Base-by-base conservation (phyloP, 2,888 invertebrate species). In the Hoplodrina ambigua region DNA sequence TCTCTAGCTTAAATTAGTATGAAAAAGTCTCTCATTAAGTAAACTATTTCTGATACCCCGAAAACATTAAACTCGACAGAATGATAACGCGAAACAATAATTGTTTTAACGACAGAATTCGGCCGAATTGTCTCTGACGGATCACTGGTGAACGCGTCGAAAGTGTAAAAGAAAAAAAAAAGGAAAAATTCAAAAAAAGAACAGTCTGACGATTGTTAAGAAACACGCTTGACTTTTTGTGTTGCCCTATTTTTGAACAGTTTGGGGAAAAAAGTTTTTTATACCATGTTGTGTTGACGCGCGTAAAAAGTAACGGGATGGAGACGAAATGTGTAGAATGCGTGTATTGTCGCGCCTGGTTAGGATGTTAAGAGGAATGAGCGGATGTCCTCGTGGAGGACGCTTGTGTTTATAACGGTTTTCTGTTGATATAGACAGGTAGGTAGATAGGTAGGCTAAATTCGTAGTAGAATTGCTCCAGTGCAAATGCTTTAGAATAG, bases 81-180 rank as follows among this genome's bases (percentile, higher is more conserved):
- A 91, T 94, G 95, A 95, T 93, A 93, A 86, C 89, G 87, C 81
- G 74, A 62, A 85, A 82, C 87, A 87, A 85, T 94, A 95, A 95
- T 95, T 95, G 95, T 87, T 90, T 90, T 92, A 95, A 95, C 87
- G 95, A 95, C 92, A 93, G 94, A 91, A 87, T 87, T 86, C 85
- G 82, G 83, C 90, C 92, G 88, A 91, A 92, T 89, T 83, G 84
- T 78, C 80, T 55, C 85, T 92, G 92, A 94, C 90, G 87, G 91
- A 94, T 94, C 85, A n/a, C n/a, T n/a, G 84, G 81, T 82, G 85
- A 85, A 86, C 88, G 90, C 86, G 90, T 55, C 75, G 49, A 77
- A 90, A 72, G 52, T 70, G 75, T 80, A 68, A 65, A 62, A 75
- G 7, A 67, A 75, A 80, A 67, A 75, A 80, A 84, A 75, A 91